Percentiles rank a stretch among this genome's conserved stretches.
phyloP scores from a whole-genome alignment of 2,888 invertebrate genomes.

The Neoitamus cyanurus region DNA sequence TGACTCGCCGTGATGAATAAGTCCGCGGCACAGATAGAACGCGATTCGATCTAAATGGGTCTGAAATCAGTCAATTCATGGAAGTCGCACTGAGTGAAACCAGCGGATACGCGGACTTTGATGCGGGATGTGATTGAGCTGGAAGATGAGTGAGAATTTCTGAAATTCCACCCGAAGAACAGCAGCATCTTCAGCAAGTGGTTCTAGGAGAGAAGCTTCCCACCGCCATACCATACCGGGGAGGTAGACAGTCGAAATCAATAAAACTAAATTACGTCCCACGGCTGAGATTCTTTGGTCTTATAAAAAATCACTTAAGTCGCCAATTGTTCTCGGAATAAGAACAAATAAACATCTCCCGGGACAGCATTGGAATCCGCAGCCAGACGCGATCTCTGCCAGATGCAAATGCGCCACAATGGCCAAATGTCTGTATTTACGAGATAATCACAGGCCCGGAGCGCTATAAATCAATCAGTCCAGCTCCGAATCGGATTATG shows the following conservation, averaged over 20 bases:
- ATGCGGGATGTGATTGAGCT: background rate
- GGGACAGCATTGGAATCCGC: background rate
- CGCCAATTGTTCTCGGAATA: background rate
- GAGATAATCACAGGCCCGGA: background rate
- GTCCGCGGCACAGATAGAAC: background rate
- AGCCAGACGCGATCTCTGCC: background rate
- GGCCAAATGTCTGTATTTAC: conserved; percentile 16
- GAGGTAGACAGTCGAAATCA: background rate
- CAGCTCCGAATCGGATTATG: conserved; percentile 25
- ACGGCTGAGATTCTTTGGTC: background rate
- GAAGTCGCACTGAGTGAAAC: background rate
- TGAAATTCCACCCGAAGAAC: background rate
- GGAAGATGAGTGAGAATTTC: background rate
- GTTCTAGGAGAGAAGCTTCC: background rate
- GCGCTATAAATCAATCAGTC: conserved; percentile 32
- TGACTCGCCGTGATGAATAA: background rate
- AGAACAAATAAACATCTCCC: background rate
- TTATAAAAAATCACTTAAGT: background rate
- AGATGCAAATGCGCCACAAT: conserved; percentile 3
- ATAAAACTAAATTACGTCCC: background rate
- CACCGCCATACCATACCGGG: background rate
- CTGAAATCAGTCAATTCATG: conserved; percentile 11
- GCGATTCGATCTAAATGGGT: conserved; percentile 1
- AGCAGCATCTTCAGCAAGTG: background rate
- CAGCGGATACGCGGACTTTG: background rate